These are phyloP conservation scores for Oophaga pumilio DNA, from an alignment of 2,113 vertebrate genomes.

Conservation along the genomic window DNA sequence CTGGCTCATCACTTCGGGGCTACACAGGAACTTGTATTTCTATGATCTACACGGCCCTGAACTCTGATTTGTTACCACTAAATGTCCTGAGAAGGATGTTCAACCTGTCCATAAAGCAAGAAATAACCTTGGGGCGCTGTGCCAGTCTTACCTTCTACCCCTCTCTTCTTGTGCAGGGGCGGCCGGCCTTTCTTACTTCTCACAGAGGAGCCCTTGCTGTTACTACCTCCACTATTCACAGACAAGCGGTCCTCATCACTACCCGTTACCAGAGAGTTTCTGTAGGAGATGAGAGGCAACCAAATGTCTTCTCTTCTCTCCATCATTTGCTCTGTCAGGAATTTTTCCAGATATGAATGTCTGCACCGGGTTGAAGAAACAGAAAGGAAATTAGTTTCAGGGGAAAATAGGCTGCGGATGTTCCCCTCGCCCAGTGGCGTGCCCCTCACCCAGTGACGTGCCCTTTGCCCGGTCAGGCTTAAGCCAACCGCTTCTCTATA, in stretches of 20 bases:
- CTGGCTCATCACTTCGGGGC: no score
- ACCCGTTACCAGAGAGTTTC: slow-evolving; percentile 94
- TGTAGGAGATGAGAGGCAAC: slow-evolving; percentile 96
- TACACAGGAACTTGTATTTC: no score
- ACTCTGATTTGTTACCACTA: no score
- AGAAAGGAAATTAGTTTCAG: not conserved
- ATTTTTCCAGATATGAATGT: slow-evolving; percentile 96
- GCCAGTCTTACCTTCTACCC: slow-evolving; percentile 82
- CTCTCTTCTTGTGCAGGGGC: slow-evolving; percentile 90
- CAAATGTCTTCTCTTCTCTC: slow-evolving; percentile 97
- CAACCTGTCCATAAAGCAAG: no score
- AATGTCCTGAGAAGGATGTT: no score
- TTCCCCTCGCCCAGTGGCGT: no score
- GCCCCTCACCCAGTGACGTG: no score
- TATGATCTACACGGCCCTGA: no score
- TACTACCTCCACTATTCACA: slow-evolving; percentile 91
- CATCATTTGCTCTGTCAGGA: slow-evolving; percentile 96
- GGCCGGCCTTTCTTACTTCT: slow-evolving; percentile 97
- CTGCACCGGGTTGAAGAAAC: slow-evolving; percentile 68
- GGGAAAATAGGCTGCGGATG: not conserved
- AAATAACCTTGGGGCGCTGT: not conserved
- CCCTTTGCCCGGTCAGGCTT: no score
- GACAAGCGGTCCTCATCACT: slow-evolving; percentile 96
- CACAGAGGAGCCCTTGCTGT: slow-evolving; percentile 92
- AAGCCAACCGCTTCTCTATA: no score